Conservation (phyloP, 1,140 invertebrate species). For the Pentalonia nigronervosa region DNA sequence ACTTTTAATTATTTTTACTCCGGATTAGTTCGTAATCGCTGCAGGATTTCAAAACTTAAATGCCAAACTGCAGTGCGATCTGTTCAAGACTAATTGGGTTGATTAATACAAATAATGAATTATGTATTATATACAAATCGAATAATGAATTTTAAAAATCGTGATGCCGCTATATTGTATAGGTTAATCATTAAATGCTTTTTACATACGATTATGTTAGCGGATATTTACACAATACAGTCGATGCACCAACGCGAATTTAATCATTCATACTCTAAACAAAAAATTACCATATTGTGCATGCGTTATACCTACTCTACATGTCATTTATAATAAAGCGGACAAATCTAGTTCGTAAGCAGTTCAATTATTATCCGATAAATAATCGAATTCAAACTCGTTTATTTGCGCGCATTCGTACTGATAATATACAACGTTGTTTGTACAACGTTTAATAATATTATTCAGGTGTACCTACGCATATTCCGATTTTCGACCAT, state of each 20-base stretch:
- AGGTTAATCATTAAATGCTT: no score
- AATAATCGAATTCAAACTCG: background rate
- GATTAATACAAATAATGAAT: background rate
- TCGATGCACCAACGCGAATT: no score
- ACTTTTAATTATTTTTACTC: constrained; percentile 1
- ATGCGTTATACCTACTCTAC: background rate
- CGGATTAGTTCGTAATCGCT: background rate
- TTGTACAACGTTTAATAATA: background rate
- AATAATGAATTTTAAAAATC: background rate
- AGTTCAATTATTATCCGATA: background rate
- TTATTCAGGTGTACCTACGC: background rate
- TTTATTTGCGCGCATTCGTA: background rate
- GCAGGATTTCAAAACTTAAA: background rate
- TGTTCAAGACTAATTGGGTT: background rate
- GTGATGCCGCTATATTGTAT: background rate
- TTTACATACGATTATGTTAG: no score
- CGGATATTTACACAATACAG: no score
- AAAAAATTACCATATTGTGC: background rate
- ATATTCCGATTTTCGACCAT: background rate
- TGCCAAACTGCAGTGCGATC: background rate
- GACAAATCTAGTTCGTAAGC: background rate
- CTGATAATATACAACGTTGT: background rate
- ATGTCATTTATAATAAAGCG: background rate
- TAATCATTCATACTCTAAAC: no score
- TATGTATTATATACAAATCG: background rate